phyloP scores from a whole-genome alignment of 2,113 vertebrate genomes.

The Colossoma macropomum region DNA sequence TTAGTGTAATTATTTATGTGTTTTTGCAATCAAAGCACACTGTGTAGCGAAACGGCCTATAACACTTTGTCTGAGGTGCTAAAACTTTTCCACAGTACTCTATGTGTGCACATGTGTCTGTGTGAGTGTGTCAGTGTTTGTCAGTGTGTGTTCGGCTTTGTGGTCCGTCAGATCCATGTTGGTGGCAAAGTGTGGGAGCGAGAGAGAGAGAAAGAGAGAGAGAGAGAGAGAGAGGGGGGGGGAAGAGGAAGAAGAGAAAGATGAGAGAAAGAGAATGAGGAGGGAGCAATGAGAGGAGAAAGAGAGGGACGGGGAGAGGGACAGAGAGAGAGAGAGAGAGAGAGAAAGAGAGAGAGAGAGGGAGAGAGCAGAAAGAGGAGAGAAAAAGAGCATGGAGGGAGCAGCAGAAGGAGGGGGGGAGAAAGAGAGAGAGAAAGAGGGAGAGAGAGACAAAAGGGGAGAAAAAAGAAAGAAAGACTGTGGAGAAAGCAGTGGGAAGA shows the following conservation, averaged over 20 bases:
- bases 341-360: slow-evolving; percentile 23
- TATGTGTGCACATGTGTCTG: background rate
- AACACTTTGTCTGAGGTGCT: too few relatives aligned
- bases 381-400: slow-evolving; percentile 55
- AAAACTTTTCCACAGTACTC: too few relatives aligned
- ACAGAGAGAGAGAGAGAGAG: slow-evolving; percentile 54
- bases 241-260: slow-evolving; percentile 54
- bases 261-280: background rate
- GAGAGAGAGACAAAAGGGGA: slow-evolving; percentile 44
- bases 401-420: background rate
- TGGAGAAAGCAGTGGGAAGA: slow-evolving; percentile 42
- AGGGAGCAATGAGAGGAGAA: background rate
- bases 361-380: slow-evolving; percentile 23
- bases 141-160: slow-evolving; percentile 42
- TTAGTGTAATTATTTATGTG: too few relatives aligned
- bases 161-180: slow-evolving; percentile 63
- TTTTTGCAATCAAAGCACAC: too few relatives aligned
- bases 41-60: too few relatives aligned
- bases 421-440: slow-evolving; percentile 53
- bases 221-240: background rate
- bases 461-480: background rate
- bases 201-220: slow-evolving; percentile 30
- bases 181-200: slow-evolving; percentile 62
- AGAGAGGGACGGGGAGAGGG: slow-evolving; percentile 43
- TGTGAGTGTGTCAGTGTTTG: slow-evolving; percentile 44